Evolutionary conservation across 2,888 invertebrate species (phyloP).

Genomic region (Caenorhabditis virilis): DNA sequence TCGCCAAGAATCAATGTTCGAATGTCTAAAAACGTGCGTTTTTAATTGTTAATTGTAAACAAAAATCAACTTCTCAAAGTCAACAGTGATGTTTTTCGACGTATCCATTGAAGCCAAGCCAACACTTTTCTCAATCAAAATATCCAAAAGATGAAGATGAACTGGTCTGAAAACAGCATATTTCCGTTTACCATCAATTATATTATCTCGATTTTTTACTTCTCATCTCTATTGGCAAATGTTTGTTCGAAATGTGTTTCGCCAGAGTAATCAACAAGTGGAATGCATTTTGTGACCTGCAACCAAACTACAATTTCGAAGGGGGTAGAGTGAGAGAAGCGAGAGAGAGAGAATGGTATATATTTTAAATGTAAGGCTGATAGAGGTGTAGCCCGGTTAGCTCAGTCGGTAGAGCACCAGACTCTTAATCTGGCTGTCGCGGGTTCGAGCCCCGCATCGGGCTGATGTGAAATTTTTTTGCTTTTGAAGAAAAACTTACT

Average conservation of each 20-base stretch:
- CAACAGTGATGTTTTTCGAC: constrained; percentile 59
- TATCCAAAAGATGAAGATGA: constrained; percentile 41
- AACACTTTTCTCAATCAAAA: constrained; percentile 47
- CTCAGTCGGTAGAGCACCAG: constrained; percentile 68
- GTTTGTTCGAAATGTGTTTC: constrained; percentile 41
- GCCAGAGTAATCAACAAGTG: constrained; percentile 34
- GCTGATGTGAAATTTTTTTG: constrained; percentile 30
- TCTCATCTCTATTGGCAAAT: constrained; percentile 34
- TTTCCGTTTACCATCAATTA: neutral
- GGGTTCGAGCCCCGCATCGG: constrained; percentile 67
- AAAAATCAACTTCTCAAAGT: constrained; percentile 46
- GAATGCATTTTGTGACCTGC: constrained; percentile 29
- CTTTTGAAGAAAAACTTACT: constrained; percentile 16
- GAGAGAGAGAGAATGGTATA: too few relatives aligned
- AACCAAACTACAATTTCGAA: neutral
- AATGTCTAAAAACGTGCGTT: constrained; percentile 12
- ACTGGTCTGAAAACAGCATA: constrained; percentile 33
- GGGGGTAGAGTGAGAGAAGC: constrained; percentile 62
- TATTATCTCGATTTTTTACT: constrained; percentile 13
- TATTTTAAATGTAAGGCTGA: too few relatives aligned
- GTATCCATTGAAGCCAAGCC: constrained; percentile 51
- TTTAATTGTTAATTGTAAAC: neutral
- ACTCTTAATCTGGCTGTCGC: constrained; percentile 67
- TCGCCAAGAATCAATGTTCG: constrained; percentile 54
- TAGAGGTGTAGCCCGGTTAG: too few relatives aligned